phyloP scores from a whole-genome alignment of 2,797 vertebrate species.

The Pyrocephalus nanus region DNA sequence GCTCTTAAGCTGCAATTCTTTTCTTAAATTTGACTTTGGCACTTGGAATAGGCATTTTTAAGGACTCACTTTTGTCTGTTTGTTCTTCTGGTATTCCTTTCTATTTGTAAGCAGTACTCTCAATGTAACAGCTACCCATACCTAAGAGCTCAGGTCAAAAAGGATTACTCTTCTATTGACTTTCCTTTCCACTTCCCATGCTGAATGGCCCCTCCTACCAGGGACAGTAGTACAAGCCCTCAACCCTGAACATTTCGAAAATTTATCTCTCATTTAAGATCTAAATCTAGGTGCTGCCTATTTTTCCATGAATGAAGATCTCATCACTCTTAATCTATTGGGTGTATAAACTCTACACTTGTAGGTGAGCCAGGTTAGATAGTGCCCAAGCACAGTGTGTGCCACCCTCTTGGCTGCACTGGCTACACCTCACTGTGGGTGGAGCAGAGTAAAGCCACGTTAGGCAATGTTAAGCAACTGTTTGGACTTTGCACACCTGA shows the following conservation, averaged over 20 bases:
- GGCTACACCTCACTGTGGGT: fast-evolving
- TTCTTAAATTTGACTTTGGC: constrained; percentile 12
- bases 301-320: not conserved
- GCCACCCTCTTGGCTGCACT: not conserved
- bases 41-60: not conserved
- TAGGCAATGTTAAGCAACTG: not conserved
- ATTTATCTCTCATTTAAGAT: not conserved
- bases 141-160: not conserved
- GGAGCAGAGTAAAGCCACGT: not conserved
- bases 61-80: not conserved
- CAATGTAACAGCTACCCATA: not conserved
- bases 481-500: not conserved
- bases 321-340: not conserved
- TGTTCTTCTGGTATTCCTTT: not conserved
- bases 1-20: not conserved
- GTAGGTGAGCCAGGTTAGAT: not conserved
- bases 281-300: not conserved
- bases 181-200: not conserved
- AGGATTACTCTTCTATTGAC: not conserved
- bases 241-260: not conserved
- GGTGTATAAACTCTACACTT: not conserved
- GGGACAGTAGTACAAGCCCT: not conserved
- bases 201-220: not conserved
- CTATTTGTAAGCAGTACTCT: not conserved
- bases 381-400: fast-evolving